Base-by-base conservation (phyloP, 2,113 vertebrate genomes). In the Anoplopoma fimbria region DNA sequence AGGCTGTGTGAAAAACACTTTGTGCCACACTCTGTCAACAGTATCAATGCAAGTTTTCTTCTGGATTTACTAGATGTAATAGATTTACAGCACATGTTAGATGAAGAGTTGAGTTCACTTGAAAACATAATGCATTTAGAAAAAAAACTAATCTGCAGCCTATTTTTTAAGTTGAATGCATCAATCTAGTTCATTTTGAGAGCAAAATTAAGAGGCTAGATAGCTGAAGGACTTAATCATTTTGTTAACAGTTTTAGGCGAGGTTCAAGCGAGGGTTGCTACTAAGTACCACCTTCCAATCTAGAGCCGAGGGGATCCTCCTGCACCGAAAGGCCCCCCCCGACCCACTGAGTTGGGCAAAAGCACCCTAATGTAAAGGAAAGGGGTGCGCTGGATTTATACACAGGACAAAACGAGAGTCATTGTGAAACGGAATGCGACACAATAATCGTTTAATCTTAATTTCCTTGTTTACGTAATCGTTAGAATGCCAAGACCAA, bases 1-100 rank as follows among this genome's bases (percentile, higher is more conserved):
- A 82, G 49, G 67, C 72, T 79, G n/a, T 53, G 71, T 38, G 70
- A 14, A 85, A 81, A 75, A 82, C 76, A 83, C 75, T 73, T 81
- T 79, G 69, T 65, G 82, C 31, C 40, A 42, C 77, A 75, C 77
- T 87, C 82, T 82, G 78, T 84, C 53, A 53, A 79, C 67, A 61
- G 72, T 87, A 76, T 79, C 75, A 65, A 40, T 77, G 64, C 21
- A 12, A 23, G 51, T n/a, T n/a, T 9, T 10, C 4, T 33, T 2
- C 4, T 6, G 7, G 31, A 40, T 40, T 27, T 36, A 47, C 6
- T 19, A 40, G 47, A 29, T 67, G 58, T 40, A 53, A 65, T 12
- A 19, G 31, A 38, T 75, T 81, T 49, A 38, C 34, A 13, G 29
- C 34, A 14, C 49, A 6, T 49, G 45, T 68, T 49, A 38, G 14